phyloP scores from a whole-genome alignment of 2,888 invertebrate genomes.

The Ormyrus pomaceus region DNA sequence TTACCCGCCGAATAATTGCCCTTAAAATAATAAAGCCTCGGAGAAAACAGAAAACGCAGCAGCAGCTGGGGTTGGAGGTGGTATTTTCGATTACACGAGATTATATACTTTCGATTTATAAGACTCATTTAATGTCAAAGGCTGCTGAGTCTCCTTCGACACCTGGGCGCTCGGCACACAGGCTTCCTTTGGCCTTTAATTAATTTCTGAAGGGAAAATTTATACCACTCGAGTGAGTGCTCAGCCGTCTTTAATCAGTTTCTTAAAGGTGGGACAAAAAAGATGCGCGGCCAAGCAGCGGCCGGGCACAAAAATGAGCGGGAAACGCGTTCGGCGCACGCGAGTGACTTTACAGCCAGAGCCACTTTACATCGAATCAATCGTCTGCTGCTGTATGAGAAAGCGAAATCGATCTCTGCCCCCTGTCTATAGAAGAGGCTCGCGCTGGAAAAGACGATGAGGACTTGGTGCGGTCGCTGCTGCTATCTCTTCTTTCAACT shows the following conservation, averaged over 20 bases:
- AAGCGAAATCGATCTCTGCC: constrained; percentile 19
- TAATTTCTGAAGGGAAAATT: too few relatives aligned
- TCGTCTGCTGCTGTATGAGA: not conserved
- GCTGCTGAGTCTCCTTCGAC: not conserved
- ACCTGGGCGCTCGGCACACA: not conserved
- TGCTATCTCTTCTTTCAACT: too few relatives aligned
- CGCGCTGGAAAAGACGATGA: not conserved
- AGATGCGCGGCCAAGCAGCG: too few relatives aligned
- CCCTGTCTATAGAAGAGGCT: not conserved
- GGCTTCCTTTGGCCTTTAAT: constrained; percentile 10
- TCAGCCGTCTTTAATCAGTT: constrained; percentile 23
- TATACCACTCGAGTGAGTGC: too few relatives aligned
- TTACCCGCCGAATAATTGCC: too few relatives aligned
- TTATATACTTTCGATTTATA: constrained; percentile 22
- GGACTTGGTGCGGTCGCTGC: not conserved
- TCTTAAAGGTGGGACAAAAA: not conserved
- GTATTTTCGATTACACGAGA: too few relatives aligned
- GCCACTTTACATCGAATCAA: constrained; percentile 24
- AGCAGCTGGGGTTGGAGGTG: too few relatives aligned
- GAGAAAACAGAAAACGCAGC: too few relatives aligned
- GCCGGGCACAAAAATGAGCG: constrained; percentile 6
- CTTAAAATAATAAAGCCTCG: too few relatives aligned
- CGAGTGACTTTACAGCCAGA: not conserved
- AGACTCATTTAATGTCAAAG: constrained; percentile 10
- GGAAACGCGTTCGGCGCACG: not conserved